phyloP scores from a whole-genome alignment of 2,113 vertebrate genomes.

The Atlantisia rogersi region DNA sequence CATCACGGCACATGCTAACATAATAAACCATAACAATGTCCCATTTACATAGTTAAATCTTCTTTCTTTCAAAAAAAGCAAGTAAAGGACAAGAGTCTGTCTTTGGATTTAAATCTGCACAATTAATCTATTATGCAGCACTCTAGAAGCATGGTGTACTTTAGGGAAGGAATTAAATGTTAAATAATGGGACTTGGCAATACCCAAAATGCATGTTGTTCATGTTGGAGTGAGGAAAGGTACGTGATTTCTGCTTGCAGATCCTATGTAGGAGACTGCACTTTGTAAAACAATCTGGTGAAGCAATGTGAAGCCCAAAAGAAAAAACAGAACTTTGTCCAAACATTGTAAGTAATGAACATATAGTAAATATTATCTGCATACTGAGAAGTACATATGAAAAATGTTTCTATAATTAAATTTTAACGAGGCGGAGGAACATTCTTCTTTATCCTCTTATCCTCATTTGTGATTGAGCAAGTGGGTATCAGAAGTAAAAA shows the following conservation, averaged over 20 bases:
- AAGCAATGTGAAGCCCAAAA: not conserved
- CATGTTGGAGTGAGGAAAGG: not conserved
- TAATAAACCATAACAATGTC: not conserved
- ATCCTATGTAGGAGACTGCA: not conserved
- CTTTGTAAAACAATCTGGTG: not conserved
- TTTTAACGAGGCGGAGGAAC: not conserved
- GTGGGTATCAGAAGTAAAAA: constrained; percentile 11
- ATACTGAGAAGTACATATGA: not conserved
- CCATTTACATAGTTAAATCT: not conserved
- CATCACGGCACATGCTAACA: not conserved
- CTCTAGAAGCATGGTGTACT: not conserved
- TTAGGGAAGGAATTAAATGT: not conserved
- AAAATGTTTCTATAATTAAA: not conserved
- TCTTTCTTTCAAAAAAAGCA: not conserved
- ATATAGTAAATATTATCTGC: constrained; percentile 12
- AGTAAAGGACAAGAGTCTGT: not conserved
- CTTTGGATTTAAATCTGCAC: not conserved
- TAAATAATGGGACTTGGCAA: not conserved
- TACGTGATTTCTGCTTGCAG: not conserved
- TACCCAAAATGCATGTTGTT: not conserved
- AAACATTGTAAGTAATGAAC: not conserved
- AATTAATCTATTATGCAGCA: not conserved
- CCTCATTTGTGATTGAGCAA: constrained; percentile 28
- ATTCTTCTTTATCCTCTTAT: constrained; percentile 9
- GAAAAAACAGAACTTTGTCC: not conserved